Evolutionary conservation across 2,113 vertebrate genomes (phyloP), one percentile per base, ranked within the genome.

Genomic region (Prionailurus bengalensis): DNA sequence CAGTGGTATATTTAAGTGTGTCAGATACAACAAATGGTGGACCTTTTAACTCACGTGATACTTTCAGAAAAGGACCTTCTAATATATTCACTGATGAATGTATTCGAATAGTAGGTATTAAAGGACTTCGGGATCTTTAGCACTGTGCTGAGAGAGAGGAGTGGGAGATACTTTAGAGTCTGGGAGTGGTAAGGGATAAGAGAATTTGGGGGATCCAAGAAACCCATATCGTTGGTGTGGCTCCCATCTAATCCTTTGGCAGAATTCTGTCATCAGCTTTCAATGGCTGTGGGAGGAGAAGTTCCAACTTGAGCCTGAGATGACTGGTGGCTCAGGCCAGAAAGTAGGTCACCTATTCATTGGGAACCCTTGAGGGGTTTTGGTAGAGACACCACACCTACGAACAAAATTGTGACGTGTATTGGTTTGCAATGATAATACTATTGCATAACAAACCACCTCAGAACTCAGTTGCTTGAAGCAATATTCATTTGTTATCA

Each of bases 41-140:
- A 53, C 48, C 58, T 88, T 91, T 79, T 31, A 58, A 73, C 58
- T 96, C 97, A 76, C 0, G 1, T 3, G 21, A 42, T 74, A 48
- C 5, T 92, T 88, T 86, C 55, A 90, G 94, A 63, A 96, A 93
- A 87, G 21, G 53, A 51, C 55, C 68, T 95, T 89, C 78, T 86
- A 42, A 10, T 82, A 87, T 27, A 51, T 7, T 61, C 1, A 4
- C 36, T 79, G 61, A 74, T 74, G 15, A 48, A 25, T 80, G 45
- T 51, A 51, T 83, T 97, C 68, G 88, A 45, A 70, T 48, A 66
- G 3, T 86, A 83, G 48, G 17, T 33, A 12, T 42, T 33, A 91
- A 61, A 55, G 82, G 10, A 58, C n/a, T 61, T n/a, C 29, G 27
- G 48, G 9, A 6, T 90, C 63, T 33, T 70, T 10, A 21, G n/a